These are phyloP conservation scores for Acanthosepion lycidas DNA, from an alignment of 2,888 invertebrate species.

Conservation along the genomic window DNA sequence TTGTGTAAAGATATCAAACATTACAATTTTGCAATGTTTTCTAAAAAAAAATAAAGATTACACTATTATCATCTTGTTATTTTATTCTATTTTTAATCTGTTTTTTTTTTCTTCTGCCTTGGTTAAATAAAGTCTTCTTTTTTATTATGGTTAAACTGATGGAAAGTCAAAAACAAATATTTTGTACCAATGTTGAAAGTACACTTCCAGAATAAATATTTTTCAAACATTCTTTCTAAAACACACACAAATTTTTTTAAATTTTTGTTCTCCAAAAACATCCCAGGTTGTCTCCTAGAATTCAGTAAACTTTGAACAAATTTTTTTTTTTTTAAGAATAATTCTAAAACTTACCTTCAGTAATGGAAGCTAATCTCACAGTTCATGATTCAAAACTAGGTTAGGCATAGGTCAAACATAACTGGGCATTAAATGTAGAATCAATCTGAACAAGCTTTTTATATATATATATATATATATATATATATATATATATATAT, in stretches of 20 bases:
- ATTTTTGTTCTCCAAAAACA: neutral
- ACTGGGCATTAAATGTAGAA: no score
- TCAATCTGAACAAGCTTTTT: no score
- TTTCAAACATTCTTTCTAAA: neutral
- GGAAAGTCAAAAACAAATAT: neutral
- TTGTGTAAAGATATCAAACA: no score
- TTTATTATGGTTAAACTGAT: neutral
- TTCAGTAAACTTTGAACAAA: neutral
- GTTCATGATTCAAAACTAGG: neutral
- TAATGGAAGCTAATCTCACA: neutral
- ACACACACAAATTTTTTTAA: neutral
- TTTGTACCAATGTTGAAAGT: neutral
- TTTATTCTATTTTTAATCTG: neutral
- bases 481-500: no score
- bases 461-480: no score
- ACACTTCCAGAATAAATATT: neutral
- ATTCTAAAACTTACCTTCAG: neutral
- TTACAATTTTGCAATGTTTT: neutral
- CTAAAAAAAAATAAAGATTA: neutral
- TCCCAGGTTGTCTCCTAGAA: neutral
- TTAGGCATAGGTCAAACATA: no score
- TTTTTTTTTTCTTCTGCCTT: neutral
- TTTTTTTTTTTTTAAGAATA: neutral
- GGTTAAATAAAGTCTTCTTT: neutral
- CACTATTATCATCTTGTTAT: neutral